Percentiles rank a stretch among this genome's conserved stretches.
These are phyloP conservation scores for Muschampia plurimacula DNA, from an alignment of 2,888 invertebrate genomes.

Conservation along the genomic window DNA sequence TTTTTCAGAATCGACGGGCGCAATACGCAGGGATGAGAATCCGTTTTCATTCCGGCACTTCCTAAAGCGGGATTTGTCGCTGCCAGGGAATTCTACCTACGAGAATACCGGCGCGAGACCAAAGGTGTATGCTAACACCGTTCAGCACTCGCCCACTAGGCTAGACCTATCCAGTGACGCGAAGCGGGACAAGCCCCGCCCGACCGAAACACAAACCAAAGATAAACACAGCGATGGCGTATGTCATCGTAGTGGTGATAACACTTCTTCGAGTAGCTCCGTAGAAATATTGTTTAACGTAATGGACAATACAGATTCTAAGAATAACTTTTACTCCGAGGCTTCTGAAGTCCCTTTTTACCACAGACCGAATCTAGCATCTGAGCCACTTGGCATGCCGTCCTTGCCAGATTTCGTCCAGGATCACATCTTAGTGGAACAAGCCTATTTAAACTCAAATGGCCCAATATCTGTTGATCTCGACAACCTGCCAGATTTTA, in stretches of 20 bases:
- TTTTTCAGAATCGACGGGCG: slow-evolving; percentile 76
- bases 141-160: slow-evolving; percentile 79
- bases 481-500: slow-evolving; percentile 89
- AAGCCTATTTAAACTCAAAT: slow-evolving; percentile 87
- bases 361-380: slow-evolving; percentile 75
- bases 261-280: slow-evolving; percentile 75
- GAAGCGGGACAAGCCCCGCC: slow-evolving; percentile 68
- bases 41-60: slow-evolving; percentile 95
- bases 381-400: slow-evolving; percentile 84
- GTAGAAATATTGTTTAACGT: slow-evolving; percentile 80
- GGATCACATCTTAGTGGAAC: slow-evolving; percentile 94
- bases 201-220: slow-evolving; percentile 69
- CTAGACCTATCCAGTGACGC: slow-evolving; percentile 67
- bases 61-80: slow-evolving; percentile 87
- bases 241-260: slow-evolving; percentile 68
- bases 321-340: slow-evolving; percentile 79
- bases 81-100: slow-evolving; percentile 85
- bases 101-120: slow-evolving; percentile 91
- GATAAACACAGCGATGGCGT: slow-evolving; percentile 65
- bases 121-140: slow-evolving; percentile 87
- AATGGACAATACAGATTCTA: slow-evolving; percentile 79
- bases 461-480: slow-evolving; percentile 85
- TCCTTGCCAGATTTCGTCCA: slow-evolving; percentile 95
- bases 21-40: slow-evolving; percentile 88
- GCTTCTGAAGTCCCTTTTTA: slow-evolving; percentile 71